phyloP scores from a whole-genome alignment of 1,140 invertebrate genomes.

The Gerris buenoi region DNA sequence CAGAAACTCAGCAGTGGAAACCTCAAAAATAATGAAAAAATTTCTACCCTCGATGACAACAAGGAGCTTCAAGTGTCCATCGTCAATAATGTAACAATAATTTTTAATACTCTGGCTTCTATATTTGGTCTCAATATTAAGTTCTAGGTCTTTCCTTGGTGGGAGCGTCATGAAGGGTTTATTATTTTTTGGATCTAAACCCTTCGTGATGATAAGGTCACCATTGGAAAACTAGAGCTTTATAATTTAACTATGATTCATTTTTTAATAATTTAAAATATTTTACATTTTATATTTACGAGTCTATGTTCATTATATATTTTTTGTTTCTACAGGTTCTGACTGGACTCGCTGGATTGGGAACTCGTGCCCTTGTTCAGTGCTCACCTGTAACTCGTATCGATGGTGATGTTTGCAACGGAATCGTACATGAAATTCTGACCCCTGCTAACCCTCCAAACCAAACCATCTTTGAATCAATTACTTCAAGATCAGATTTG shows the following conservation, averaged over 20 bases:
- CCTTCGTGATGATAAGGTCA: no score
- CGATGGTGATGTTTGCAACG: conserved; percentile 34
- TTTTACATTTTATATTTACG: no score
- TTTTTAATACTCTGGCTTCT: no score
- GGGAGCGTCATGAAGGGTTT: no score
- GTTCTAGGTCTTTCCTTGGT: no score
- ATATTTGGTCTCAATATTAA: no score
- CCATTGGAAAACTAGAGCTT: no score
- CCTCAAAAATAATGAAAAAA: conserved; percentile 3
- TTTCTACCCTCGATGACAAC: conserved; percentile 5
- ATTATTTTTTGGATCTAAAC: no score
- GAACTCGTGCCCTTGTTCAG: conserved; percentile 33
- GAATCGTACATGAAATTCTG: conserved; percentile 32
- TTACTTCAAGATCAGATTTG: conserved; percentile 29
- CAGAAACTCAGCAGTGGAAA: conserved; percentile 13
- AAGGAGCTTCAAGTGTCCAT: conserved; percentile 26
- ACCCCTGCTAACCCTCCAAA: conserved; percentile 30
- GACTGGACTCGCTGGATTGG: conserved; percentile 22
- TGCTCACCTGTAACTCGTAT: conserved; percentile 33
- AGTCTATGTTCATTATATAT: neutral
- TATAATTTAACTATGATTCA: no score
- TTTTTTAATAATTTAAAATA: no score
- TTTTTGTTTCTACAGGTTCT: conserved; percentile 20
- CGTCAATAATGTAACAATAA: conserved; percentile 27
- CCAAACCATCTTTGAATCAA: conserved; percentile 26